These are phyloP conservation scores for Heliconius aoede DNA, from an alignment of 2,888 invertebrate species.

Conservation along the genomic window DNA sequence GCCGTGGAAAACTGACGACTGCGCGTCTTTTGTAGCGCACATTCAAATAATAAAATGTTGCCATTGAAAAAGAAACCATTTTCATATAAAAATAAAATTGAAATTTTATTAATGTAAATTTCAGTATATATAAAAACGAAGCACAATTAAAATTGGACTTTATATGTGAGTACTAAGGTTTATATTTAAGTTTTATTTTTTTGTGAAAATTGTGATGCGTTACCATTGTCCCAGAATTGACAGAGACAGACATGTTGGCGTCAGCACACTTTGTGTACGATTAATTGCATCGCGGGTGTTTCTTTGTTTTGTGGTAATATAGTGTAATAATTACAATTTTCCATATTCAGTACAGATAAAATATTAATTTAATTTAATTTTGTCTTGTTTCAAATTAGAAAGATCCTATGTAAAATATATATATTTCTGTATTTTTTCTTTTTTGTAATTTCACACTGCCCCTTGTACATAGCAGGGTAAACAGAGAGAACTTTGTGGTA, in stretches of 20 bases:
- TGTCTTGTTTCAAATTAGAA: not conserved
- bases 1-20: conserved; percentile 63
- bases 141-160: conserved; percentile 40
- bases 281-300: conserved; percentile 34
- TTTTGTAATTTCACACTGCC: no score
- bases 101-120: conserved; percentile 50
- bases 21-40: conserved; percentile 63
- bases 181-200: conserved; percentile 42
- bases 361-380: conserved; percentile 1
- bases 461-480: no score
- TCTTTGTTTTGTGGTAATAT: conserved; percentile 24
- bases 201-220: conserved; percentile 43
- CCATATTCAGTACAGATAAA: not conserved
- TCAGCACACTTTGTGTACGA: conserved; percentile 58
- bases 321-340: conserved; percentile 9
- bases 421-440: no score
- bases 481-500: no score
- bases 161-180: conserved; percentile 46
- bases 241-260: conserved; percentile 70
- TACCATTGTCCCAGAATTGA: conserved; percentile 67
- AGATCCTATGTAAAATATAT: no score
- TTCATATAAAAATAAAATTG: conserved; percentile 46
- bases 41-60: conserved; percentile 48
- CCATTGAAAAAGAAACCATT: conserved; percentile 52
- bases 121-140: conserved; percentile 40